phyloP scores from a whole-genome alignment of 1,140 invertebrate genomes.

The Drosophila subobscura region DNA sequence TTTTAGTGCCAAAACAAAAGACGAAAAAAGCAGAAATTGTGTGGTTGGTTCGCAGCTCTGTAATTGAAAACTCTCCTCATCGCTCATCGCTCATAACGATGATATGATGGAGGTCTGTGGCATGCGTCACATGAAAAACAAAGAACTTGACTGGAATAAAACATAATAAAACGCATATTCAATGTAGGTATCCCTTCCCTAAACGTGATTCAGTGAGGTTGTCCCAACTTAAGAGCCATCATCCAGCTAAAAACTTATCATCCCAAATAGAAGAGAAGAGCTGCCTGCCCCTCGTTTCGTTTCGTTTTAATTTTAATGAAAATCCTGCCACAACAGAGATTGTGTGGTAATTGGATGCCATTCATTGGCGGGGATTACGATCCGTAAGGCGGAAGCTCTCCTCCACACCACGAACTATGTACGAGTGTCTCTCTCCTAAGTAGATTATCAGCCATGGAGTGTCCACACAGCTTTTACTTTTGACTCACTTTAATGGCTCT shows the following conservation, averaged over 20 bases:
- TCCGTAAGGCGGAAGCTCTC: conserved; percentile 31
- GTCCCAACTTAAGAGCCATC: too few species aligned
- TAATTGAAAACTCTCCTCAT: conserved; percentile 54
- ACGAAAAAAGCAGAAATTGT: conserved; percentile 13
- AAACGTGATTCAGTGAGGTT: conserved; percentile 15
- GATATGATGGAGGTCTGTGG: conserved; percentile 26
- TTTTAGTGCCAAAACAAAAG: conserved; percentile 44
- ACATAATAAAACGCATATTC: conserved; percentile 4
- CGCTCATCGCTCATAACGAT: conserved; percentile 1
- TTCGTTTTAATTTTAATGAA: too few species aligned
- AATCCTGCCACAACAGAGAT: too few species aligned
- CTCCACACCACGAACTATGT: conserved; percentile 25
- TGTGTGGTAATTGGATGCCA: not conserved
- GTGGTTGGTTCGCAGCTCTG: conserved; percentile 50
- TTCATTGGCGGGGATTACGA: conserved; percentile 11
- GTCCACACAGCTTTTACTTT: conserved; percentile 72
- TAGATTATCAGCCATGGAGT: conserved; percentile 45
- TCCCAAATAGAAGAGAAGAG: too few species aligned
- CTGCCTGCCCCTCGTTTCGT: too few species aligned
- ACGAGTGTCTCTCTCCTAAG: conserved; percentile 21
- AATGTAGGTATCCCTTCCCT: not conserved
- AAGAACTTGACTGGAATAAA: conserved; percentile 21
- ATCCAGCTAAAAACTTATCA: too few species aligned
- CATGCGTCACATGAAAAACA: conserved; percentile 41
- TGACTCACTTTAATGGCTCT: conserved; percentile 48